Conservation (phyloP, 2,113 vertebrate genomes). For the Oceanites oceanicus region DNA sequence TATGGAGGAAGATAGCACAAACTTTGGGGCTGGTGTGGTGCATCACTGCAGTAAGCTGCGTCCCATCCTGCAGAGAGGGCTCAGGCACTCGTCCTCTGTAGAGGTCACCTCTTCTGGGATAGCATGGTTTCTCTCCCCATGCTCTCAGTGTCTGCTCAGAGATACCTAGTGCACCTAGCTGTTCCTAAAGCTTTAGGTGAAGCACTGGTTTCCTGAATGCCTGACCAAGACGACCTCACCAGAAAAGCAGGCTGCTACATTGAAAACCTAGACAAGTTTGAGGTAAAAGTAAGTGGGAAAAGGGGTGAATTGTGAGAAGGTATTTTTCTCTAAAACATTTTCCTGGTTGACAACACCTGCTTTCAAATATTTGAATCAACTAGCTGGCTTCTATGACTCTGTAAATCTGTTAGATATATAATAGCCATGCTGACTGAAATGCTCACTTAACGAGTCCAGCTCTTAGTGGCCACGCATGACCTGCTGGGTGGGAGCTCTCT, state of each 20-base stretch:
- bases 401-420: neutral
- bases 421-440: neutral
- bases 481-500: neutral
- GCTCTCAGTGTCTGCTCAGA: neutral
- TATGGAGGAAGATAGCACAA: neutral
- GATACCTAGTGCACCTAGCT: neutral
- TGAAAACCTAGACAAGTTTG: neutral
- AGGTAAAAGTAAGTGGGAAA: neutral
- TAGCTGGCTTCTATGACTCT: neutral
- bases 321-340: neutral
- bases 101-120: neutral
- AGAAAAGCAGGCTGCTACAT: neutral
- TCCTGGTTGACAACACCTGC: neutral
- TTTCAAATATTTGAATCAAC: neutral
- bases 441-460: neutral
- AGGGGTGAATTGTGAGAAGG: neutral
- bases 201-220: neutral
- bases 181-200: neutral
- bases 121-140: rapidly evolving
- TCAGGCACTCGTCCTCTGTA: neutral
- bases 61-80: neutral
- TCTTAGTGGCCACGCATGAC: neutral
- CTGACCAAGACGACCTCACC: neutral
- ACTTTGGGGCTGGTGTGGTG: neutral
- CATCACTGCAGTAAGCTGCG: neutral